Base-by-base conservation (phyloP, 2,113 vertebrate species). In the Sigmodon hispidus region DNA sequence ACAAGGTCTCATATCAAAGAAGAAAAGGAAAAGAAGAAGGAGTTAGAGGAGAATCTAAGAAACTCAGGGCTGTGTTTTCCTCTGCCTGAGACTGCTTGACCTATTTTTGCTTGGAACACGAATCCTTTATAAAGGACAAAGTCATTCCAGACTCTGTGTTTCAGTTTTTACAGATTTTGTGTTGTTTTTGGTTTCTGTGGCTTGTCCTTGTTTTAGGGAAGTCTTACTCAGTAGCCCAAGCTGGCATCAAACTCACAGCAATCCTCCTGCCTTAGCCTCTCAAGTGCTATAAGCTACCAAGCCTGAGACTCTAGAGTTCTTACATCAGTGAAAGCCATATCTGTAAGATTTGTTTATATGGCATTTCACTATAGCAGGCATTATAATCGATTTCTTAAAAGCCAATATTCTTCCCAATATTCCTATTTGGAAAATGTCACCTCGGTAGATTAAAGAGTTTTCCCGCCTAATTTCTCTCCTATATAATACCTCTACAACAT, bases 371-470 rank as follows among this genome's bases (percentile, higher is more conserved):
- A 26, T 15, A 29, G 59, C 19, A 65, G 52, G 12, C 9, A 19
- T 40, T 40, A 81, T 22, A 63, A 40, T 36, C 50, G 43, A 69
- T 59, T 81, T 94, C 77, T 95, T 94, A 48, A 87, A 65, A 43
- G 31, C 9, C 43, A 85, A 24, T 43, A 26, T 76, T 80, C 52
- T 85, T 52, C 57, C 63, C 76, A 70, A 11, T 2, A 7, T 59
- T 34, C n/a, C 59, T 83, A 72, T 65, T 83, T 92, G 50, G 57
- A 84, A 96, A 93, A 92, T 50, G 59, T 70, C 52, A 63, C n/a
- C 73, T 45, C 13, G 29, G 15, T 22, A 52, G 45, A 10, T 34
- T 43, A n/a, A 4, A 43, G 34, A 17, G 5, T 69, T 40, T 72
- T 72, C 17, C 22, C 22, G 24, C 52, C 85, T 34, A 81, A 40